Conservation (phyloP, 2,113 vertebrate species). For the Sardina pilchardus region DNA sequence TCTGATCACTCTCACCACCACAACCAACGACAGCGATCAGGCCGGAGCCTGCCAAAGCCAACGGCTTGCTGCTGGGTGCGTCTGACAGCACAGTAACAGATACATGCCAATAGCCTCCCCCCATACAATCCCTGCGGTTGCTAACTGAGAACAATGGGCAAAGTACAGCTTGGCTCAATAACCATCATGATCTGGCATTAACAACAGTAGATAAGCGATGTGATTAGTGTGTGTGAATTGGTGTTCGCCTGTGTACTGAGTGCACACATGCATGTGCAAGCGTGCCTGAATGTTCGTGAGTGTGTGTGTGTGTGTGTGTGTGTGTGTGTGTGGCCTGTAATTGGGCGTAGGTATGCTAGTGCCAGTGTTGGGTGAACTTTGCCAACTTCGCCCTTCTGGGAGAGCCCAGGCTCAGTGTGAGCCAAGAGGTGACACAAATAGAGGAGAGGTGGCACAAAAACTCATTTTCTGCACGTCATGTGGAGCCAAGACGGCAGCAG, state of each 20-base stretch:
- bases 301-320: not conserved
- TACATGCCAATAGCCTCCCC: not conserved
- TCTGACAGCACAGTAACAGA: not conserved
- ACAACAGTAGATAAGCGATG: not conserved
- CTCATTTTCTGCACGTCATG: not conserved
- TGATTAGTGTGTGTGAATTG: not conserved
- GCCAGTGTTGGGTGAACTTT: not conserved
- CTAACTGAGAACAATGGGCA: not conserved
- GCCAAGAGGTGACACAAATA: not conserved
- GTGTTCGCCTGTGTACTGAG: not conserved
- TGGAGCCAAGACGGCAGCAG: not conserved
- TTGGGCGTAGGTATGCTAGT: not conserved
- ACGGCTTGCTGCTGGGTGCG: not conserved
- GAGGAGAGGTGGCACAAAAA: not conserved
- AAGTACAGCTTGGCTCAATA: not conserved
- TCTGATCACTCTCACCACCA: conserved; percentile 49
- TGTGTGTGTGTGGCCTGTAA: not conserved
- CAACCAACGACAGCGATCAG: conserved; percentile 34
- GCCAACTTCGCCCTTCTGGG: not conserved
- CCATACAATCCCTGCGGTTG: not conserved
- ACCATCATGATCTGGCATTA: not conserved
- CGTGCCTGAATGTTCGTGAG: not conserved
- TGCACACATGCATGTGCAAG: not conserved
- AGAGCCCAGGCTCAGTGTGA: not conserved
- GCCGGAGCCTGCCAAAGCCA: not conserved